Base-by-base conservation (phyloP, 2,797 vertebrate genomes). In the Darevskia mixta region DNA sequence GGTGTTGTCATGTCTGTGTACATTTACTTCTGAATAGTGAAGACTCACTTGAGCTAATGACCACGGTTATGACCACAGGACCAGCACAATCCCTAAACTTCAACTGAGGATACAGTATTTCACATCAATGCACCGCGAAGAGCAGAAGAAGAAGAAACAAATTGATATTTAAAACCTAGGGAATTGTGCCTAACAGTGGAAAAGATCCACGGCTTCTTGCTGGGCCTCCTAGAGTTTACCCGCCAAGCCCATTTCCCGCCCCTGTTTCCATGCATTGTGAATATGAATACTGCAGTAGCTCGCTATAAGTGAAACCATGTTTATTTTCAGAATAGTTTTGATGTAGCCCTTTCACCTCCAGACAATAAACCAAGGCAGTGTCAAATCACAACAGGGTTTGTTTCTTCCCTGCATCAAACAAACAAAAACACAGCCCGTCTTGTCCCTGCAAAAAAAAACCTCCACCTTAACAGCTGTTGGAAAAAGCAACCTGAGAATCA, bases 201-300 rank as follows among this genome's bases (percentile, higher is more conserved):
- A 92, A 90, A 95, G 82, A 88, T 80, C 79, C 83, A 38, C 64
- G 88, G 61, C 69, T 90, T 88, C 49, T 76, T 87, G 87, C 85
- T 92, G 93, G 92, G 87, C 86, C 90, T 55, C 88, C 91, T 93
- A 0, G 0, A 95, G 88, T 45, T 66, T 13, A 82, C 77, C 90
- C 92, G 88, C 86, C 91, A 93, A 64, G 71, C 38, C 75, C 80
- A 81, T 87, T 82, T 66, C 43, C 38, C 86, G 84, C 88, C 79
- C 55, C 49, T 9, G 58, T 72, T 83, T 86, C 90, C n/a, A 8
- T 64, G 45, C 66, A 27, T 80, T 49, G 77, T 78, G n/a, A 87
- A 29, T 23, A 82, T 88, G 85, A 0, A 1, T 84, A 25, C 41
- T 17, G 61, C 9, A 8, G 87, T 43, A 58, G 58, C 2, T 72